Evolutionary conservation across 2,797 vertebrate genomes (phyloP).

Genomic region (Salarias fasciatus): DNA sequence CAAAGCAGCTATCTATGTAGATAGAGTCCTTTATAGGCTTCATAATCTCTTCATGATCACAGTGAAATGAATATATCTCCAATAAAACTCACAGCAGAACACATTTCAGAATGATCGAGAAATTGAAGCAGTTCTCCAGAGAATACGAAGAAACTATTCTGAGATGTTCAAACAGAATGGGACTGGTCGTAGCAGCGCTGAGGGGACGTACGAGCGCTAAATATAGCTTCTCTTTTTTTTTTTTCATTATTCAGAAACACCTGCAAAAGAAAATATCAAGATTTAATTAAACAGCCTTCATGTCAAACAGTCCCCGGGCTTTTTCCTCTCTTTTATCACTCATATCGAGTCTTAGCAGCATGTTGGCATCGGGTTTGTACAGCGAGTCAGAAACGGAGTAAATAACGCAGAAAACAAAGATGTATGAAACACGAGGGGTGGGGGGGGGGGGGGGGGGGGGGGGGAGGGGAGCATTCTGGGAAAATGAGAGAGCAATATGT

Average conservation of each 20-base stretch:
- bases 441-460: not conserved
- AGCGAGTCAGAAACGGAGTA: constrained; percentile 19
- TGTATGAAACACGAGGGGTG: constrained; percentile 13
- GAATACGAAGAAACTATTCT: not conserved
- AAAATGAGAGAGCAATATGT: constrained; percentile 76
- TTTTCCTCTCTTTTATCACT: too few relatives aligned
- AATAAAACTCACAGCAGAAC: not conserved
- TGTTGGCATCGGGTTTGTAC: not conserved
- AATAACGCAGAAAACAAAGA: constrained; percentile 39
- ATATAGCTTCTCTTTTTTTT: too few relatives aligned
- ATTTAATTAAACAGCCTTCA: not conserved
- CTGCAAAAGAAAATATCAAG: not conserved
- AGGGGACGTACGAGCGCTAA: too few relatives aligned
- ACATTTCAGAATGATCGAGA: not conserved
- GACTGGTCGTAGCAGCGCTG: not conserved
- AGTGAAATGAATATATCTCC: too few relatives aligned
- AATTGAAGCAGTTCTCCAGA: not conserved
- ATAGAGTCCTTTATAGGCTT: too few relatives aligned
- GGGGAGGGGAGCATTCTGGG: constrained; percentile 31
- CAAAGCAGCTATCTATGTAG: too few relatives aligned
- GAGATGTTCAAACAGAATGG: not conserved
- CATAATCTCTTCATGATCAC: too few relatives aligned
- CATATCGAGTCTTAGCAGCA: not conserved
- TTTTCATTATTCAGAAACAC: not conserved
- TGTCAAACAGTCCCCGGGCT: constrained; percentile 2